A percentile compares a stretch with the other conserved stretches of the same genome.
These are phyloP conservation scores for Drosophila littoralis DNA, from an alignment of 1,140 invertebrate genomes.

Conservation along the genomic window DNA sequence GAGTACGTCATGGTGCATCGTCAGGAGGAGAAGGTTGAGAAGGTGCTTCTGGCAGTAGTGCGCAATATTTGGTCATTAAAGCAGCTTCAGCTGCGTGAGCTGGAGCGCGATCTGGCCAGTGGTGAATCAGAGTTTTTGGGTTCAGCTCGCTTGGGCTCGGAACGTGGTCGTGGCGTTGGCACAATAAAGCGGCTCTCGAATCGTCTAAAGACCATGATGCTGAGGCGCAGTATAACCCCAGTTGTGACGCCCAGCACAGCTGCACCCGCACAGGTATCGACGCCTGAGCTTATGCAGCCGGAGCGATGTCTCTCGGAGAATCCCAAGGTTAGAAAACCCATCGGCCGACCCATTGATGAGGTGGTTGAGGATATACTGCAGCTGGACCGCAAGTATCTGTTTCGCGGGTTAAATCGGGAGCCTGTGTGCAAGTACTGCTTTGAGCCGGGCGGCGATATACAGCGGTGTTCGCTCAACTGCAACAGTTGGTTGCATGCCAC, in stretches of 20 bases:
- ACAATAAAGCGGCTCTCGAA: constrained; percentile 68
- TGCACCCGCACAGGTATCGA: not conserved
- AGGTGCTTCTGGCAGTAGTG: constrained; percentile 54
- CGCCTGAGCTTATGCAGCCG: constrained; percentile 1
- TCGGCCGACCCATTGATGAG: constrained; percentile 77
- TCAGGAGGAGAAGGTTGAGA: constrained; percentile 60
- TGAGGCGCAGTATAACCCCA: constrained; percentile 54
- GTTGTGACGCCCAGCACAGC: constrained; percentile 19
- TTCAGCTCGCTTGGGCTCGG: constrained; percentile 18
- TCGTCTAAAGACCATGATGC: constrained; percentile 59
- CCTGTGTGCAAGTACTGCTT: constrained; percentile 88
- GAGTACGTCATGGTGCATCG: constrained; percentile 67
- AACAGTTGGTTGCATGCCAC: constrained; percentile 84
- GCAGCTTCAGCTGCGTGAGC: constrained; percentile 56
- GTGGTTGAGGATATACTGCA: constrained; percentile 76
- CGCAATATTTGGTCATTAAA: constrained; percentile 62
- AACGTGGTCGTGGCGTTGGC: constrained; percentile 32
- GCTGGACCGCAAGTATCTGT: constrained; percentile 85
- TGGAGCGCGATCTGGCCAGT: constrained; percentile 50
- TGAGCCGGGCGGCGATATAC: constrained; percentile 85
- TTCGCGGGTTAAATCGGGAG: constrained; percentile 85
- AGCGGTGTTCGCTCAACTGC: constrained; percentile 86
- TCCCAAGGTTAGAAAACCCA: constrained; percentile 40
- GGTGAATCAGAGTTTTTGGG: constrained; percentile 30
- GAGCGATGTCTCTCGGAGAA: constrained; percentile 17